These are phyloP conservation scores for Pseudorasbora parva DNA, from an alignment of 2,113 vertebrate genomes.

Conservation along the genomic window DNA sequence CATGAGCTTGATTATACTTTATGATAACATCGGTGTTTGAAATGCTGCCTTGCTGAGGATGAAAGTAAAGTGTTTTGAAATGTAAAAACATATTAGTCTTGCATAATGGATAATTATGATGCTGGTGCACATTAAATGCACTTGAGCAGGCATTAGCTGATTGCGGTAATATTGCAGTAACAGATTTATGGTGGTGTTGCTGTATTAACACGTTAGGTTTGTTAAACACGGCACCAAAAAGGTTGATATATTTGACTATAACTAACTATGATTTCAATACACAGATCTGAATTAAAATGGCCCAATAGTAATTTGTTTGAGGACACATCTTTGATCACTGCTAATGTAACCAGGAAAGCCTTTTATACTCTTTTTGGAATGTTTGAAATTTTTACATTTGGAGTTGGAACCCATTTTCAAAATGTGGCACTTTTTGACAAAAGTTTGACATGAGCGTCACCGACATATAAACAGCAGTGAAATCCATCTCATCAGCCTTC, in stretches of 20 bases:
- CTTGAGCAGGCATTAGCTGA: conserved; percentile 42
- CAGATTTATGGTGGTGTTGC: conserved; percentile 18
- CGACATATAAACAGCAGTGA: conserved; percentile 7
- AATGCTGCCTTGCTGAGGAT: conserved; percentile 30
- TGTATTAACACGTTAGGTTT: conserved; percentile 30
- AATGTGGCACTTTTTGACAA: not conserved
- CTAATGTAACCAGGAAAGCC: not conserved
- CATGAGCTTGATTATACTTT: conserved; percentile 54
- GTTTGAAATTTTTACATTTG: not conserved
- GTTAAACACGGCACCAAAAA: conserved; percentile 8
- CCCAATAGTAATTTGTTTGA: conserved; percentile 5
- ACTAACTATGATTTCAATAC: not conserved
- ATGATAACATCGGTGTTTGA: conserved; percentile 50
- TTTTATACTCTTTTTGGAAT: not conserved
- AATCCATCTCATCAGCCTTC: conserved; percentile 18
- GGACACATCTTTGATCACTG: not conserved
- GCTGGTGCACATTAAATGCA: conserved; percentile 49
- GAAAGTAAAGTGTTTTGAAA: conserved; percentile 53
- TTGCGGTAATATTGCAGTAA: conserved; percentile 21
- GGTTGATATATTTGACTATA: not conserved
- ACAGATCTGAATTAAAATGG: not conserved
- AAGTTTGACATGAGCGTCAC: not conserved
- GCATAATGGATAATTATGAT: conserved; percentile 56
- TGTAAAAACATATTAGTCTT: conserved; percentile 52
- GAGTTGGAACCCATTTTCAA: not conserved